A percentile compares a stretch with the other conserved stretches of the same genome.
These are phyloP conservation scores for Tilapia sparmanii DNA, from an alignment of 2,113 vertebrate genomes.

Conservation along the genomic window DNA sequence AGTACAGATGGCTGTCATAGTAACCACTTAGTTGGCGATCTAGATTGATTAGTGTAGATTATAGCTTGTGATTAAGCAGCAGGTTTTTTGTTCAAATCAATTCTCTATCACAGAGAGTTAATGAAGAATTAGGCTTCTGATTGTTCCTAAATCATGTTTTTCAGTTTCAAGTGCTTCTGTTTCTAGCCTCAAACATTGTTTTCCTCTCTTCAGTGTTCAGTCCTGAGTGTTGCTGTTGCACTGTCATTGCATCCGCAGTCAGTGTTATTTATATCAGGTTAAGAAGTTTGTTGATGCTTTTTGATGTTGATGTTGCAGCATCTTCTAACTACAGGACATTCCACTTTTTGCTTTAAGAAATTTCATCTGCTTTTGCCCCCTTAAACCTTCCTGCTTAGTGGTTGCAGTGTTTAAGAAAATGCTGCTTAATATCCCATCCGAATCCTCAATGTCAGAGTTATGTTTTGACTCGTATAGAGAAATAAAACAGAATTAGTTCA, in stretches of 20 bases:
- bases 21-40: conserved; percentile 1
- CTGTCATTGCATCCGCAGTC: not conserved
- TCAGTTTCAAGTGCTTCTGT: not conserved
- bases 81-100: conserved; percentile 20
- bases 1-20: conserved; percentile 29
- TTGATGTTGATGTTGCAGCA: not conserved
- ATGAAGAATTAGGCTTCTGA: conserved; percentile 25
- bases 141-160: conserved; percentile 35
- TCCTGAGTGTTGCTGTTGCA: not conserved
- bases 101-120: conserved; percentile 24
- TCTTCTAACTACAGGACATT: not conserved
- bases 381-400: not conserved
- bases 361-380: not conserved
- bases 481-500: not conserved
- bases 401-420: not conserved
- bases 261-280: not conserved
- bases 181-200: not conserved
- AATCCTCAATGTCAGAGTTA: not conserved
- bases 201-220: not conserved
- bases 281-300: not conserved
- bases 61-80: conserved; percentile 31
- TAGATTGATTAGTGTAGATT: conserved; percentile 19
- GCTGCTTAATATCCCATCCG: not conserved
- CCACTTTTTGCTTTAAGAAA: not conserved
- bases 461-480: not conserved